Base-by-base conservation (phyloP, 2,113 vertebrate species). In the Galeopterus variegatus region DNA sequence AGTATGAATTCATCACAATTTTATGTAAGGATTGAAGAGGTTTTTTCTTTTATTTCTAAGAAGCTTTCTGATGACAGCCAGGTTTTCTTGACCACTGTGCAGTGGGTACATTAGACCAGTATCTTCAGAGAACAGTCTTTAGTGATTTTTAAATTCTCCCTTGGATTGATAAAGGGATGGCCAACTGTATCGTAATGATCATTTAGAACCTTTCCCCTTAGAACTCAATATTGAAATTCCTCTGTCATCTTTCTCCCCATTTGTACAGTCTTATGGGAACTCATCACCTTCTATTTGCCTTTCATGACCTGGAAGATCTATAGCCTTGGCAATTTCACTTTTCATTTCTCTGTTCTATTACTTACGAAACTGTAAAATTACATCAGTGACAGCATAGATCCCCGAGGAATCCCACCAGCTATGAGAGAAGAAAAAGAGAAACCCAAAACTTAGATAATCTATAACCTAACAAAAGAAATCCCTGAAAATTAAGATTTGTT, bases 291-390 rank as follows among this genome's bases (percentile, higher is more conserved):
- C 85, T 95, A 5, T 96, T 94, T 81, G 48, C 50, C 72, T 96
- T 96, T 91, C 81, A 28, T 90, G 93, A 95, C 86, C 83, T 92
- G 70, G 69, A 93, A 92, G 82, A 77, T 96, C 95, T 64, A 9
- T 24, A 95, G 56, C 83, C 76, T 87, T 84, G 75, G 48, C 87
- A 96, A 93, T 88, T 94, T 82, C 48, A 64, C 67, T 95, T 94
- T 87, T 82, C 86, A 93, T 93, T 97, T 94, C 64, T 97, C 65
- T 90, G 50, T 93, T 60, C 84, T 96, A 58, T 97, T 96, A 88
- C 69, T 96, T 93, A 86, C 31, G 84, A 95, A 95, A 96, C 52
- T 93, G 31, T 91, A 86, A 94, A 87, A 95, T 92, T 62, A 31
- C 45, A 62, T 86, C 60, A 84, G 69, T 83, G 92, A 76, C 60